Conservation (phyloP, 2,797 vertebrate species). For the Smutsia temminckii region DNA sequence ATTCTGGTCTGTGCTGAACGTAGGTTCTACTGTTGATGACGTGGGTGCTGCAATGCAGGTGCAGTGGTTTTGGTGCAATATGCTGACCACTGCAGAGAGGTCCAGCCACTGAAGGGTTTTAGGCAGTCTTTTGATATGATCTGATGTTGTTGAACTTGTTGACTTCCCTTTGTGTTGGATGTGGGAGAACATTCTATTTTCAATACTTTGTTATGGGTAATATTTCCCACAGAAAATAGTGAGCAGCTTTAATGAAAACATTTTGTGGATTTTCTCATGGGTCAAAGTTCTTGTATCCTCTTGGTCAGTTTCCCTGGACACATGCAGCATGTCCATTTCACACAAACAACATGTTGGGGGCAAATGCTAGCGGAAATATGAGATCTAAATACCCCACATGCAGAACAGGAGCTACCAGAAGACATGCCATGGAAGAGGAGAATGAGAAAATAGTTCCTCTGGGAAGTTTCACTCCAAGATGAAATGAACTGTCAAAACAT, state of each 20-base stretch:
- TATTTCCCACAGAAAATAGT: constrained; percentile 30
- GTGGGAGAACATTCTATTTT: constrained; percentile 23
- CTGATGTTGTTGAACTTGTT: neutral
- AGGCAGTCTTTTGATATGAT: neutral
- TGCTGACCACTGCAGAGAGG: neutral
- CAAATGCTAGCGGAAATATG: neutral
- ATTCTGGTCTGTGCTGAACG: no score
- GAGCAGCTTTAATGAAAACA: constrained; percentile 23
- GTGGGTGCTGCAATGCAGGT: neutral
- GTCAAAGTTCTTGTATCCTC: constrained; percentile 44
- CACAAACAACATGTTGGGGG: neutral
- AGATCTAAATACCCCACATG: constrained; percentile 27
- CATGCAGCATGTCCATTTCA: neutral
- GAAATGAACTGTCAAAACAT: constrained; percentile 44
- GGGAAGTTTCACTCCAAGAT: neutral
- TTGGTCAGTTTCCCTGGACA: neutral
- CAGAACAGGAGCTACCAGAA: neutral
- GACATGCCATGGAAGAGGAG: neutral
- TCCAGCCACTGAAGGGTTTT: neutral
- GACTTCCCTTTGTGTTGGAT: constrained; percentile 10
- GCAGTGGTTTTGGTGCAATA: neutral
- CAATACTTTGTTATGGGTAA: neutral
- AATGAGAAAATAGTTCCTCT: constrained; percentile 25
- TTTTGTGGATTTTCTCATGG: constrained; percentile 23
- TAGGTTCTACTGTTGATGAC: neutral